A percentile compares a stretch with the other conserved stretches of the same genome.
Evolutionary conservation across 2,797 vertebrate genomes (phyloP).

Genomic region (Centroberyx gerrardi): DNA sequence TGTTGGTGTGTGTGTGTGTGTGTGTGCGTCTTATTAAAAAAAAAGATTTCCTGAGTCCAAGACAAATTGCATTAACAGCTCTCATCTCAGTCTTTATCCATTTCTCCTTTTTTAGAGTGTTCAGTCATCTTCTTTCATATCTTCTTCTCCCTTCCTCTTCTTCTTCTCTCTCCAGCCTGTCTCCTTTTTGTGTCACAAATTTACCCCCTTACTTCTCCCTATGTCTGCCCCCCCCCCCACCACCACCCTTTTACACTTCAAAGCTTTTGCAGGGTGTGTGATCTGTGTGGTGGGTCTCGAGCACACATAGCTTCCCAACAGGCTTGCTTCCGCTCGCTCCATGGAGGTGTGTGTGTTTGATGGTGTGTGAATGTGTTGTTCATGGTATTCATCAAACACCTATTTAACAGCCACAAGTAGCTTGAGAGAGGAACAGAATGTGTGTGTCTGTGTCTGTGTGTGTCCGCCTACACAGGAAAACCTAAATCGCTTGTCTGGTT

Average conservation of each 20-base stretch:
- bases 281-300: constrained; percentile 74
- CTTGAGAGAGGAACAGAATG: constrained; percentile 4
- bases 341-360: constrained; percentile 57
- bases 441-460: constrained; percentile 11
- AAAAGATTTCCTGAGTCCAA: constrained; percentile 36
- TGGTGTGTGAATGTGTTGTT: constrained; percentile 59
- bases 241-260: constrained; percentile 64
- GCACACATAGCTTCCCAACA: constrained; percentile 39
- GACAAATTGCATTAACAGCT: constrained; percentile 44
- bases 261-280: constrained; percentile 68
- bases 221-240: constrained; percentile 41
- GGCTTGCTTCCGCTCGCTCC: constrained; percentile 47
- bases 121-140: constrained; percentile 51
- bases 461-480: constrained; percentile 43
- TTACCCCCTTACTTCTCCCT: constrained; percentile 10
- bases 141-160: constrained; percentile 26
- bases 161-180: constrained; percentile 21
- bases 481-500: constrained; percentile 21
- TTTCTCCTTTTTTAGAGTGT: constrained; percentile 36
- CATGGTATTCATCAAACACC: constrained; percentile 43
- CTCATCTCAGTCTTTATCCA: constrained; percentile 25
- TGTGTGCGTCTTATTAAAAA: constrained; percentile 19
- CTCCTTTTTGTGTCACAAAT: constrained; percentile 49
- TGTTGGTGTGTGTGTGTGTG: constrained; percentile 5
- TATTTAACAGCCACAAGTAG: constrained; percentile 26